Evolutionary conservation across 2,888 invertebrate genomes (phyloP).

Genomic region (Drosophila maculinotata): DNA sequence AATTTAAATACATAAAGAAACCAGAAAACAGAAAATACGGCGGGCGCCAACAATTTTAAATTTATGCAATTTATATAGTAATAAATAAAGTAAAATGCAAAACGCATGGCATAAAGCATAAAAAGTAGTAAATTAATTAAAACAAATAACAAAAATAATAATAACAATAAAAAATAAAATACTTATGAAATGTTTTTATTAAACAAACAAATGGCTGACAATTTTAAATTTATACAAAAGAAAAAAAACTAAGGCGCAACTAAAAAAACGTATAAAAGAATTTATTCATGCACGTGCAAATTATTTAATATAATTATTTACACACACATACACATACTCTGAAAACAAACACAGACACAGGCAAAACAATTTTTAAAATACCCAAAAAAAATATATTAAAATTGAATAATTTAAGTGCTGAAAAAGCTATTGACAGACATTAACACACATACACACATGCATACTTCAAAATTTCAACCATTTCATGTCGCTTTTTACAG

Average conservation of each 20-base stretch:
- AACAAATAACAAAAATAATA: constrained; percentile 26
- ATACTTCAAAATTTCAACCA: constrained; percentile 16
- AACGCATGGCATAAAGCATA: constrained; percentile 26
- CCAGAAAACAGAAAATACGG: constrained; percentile 10
- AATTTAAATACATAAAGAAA: constrained; percentile 31
- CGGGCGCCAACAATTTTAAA: constrained; percentile 70
- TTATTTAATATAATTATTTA: constrained; percentile 68
- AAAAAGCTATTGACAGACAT: constrained; percentile 25
- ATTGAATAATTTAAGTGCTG: constrained; percentile 12
- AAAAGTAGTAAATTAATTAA: constrained; percentile 26
- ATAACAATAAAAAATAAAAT: constrained; percentile 26
- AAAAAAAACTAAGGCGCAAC: constrained; percentile 16
- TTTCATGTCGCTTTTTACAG: constrained; percentile 38
- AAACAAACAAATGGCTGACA: constrained; percentile 73
- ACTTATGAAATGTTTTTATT: constrained; percentile 73
- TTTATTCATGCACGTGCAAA: constrained; percentile 76
- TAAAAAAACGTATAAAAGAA: constrained; percentile 59
- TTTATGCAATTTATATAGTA: constrained; percentile 72
- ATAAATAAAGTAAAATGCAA: constrained; percentile 27
- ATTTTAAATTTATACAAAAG: constrained; percentile 77
- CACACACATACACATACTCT: constrained; percentile 17
- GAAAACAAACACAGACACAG: constrained; percentile 5
- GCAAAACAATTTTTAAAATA: constrained; percentile 11
- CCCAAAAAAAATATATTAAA: constrained; percentile 13
- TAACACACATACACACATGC: constrained; percentile 24